Base-by-base conservation (phyloP, 53 echinoderm and acorn worm species). In the Apostichopus leukothele region DNA sequence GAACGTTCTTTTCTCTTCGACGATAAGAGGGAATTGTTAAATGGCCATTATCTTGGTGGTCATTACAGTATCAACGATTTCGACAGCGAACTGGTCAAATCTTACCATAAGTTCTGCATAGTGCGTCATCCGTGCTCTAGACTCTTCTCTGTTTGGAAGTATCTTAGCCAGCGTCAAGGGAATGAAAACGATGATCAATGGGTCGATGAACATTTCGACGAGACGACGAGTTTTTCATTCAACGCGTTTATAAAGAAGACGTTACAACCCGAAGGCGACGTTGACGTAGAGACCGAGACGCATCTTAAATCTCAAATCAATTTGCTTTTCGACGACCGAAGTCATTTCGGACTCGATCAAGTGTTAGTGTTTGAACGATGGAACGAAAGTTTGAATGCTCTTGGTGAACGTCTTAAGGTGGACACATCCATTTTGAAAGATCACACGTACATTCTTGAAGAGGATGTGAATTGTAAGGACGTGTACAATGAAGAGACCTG, bases 341-440 rank as follows among this genome's bases (percentile, higher is more conserved):
- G 83, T 16, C 51, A 54, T 13, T 83, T 83, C 57, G 57, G 55
- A 12, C 83, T 83, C 21, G 55, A 83, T 60, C 83, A 83, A 53
- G 13, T 83, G 5, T 60, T 83, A 54, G 21, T 83, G 7, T 83
- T 83, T 83, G 83, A 83, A 83, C 55, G 20, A 16, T 83, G 83
- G 83, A 83, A 83, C 9, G 83, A 55, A 11, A 83, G 83, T 21
- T n/a, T 83, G 11, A 60, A 83, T 22, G 57, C 55, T 4, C 83
- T 83, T 3, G 55, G 57, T 21, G 9, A 20, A n/a, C 55, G 20
- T 14, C 2, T 23, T 4, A 83, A 59, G 23, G 9, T 21, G 20
- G 83, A 83, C 60, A 19, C 20, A n/a, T 18, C 18, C 10, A 7
- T 2, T 19, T 21, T 83, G 25, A 83, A 83, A 21, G 9, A 5